These are phyloP conservation scores for Acrobasis repandana DNA, from an alignment of 2,888 invertebrate species.

Conservation along the genomic window DNA sequence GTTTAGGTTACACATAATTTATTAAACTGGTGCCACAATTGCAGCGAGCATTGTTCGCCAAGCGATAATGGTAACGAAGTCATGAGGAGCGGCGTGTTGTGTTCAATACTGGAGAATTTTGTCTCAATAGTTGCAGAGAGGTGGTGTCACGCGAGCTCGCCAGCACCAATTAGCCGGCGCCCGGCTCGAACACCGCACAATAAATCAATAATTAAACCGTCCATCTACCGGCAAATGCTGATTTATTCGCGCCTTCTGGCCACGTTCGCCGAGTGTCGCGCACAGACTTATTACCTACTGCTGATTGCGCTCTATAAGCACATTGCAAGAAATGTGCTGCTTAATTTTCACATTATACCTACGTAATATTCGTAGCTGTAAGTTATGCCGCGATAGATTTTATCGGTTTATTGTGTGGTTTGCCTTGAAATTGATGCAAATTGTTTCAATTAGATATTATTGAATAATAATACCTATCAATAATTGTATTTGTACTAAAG, in stretches of 20 bases:
- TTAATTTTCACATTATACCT: constrained; percentile 29
- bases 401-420: constrained; percentile 15
- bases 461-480: constrained; percentile 1
- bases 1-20: constrained; percentile 27
- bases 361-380: constrained; percentile 21
- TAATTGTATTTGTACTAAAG: neutral
- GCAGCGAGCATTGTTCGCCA: constrained; percentile 23
- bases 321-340: constrained; percentile 34
- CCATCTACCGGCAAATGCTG: constrained; percentile 79
- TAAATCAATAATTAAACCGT: constrained; percentile 82
- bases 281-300: constrained; percentile 47
- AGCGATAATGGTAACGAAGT: constrained; percentile 65
- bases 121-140: constrained; percentile 68
- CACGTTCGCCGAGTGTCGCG: constrained; percentile 62
- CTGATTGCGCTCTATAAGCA: constrained; percentile 50
- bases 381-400: constrained; percentile 10
- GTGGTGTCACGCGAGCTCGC: constrained; percentile 74
- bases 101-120: constrained; percentile 71
- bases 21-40: constrained; percentile 29
- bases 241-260: constrained; percentile 73
- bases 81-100: constrained; percentile 59
- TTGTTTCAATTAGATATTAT: neutral
- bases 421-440: constrained; percentile 10
- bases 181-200: constrained; percentile 60
- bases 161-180: constrained; percentile 77